These are phyloP conservation scores for Coleophora deauratella DNA, from an alignment of 2,888 invertebrate species.

Conservation along the genomic window DNA sequence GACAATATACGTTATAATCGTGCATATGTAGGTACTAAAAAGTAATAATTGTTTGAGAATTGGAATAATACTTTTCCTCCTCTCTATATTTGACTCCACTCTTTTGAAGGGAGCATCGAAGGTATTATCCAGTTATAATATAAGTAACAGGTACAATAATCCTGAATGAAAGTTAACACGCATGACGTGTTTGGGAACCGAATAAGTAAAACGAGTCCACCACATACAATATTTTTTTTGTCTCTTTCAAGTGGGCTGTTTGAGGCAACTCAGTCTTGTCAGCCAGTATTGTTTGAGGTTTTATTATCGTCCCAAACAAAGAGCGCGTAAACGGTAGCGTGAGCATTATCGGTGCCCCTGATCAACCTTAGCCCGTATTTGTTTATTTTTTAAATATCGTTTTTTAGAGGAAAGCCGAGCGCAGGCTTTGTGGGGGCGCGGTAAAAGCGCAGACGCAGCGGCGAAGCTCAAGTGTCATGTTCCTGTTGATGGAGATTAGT, in stretches of 20 bases:
- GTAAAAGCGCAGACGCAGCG: slow-evolving; percentile 33
- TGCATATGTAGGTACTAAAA: too few species aligned
- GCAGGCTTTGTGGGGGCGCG: slow-evolving; percentile 35
- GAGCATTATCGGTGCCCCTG: slow-evolving; percentile 61
- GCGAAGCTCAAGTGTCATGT: slow-evolving; percentile 38
- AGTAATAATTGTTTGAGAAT: too few species aligned
- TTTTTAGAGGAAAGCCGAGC: slow-evolving; percentile 33
- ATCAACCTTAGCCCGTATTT: slow-evolving; percentile 56
- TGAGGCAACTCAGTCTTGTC: slow-evolving; percentile 48
- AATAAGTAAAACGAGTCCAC: slow-evolving; percentile 46
- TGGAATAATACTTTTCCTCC: too few species aligned
- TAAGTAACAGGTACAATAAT: too few species aligned
- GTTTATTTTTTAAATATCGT: slow-evolving; percentile 38
- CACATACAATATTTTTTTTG: slow-evolving; percentile 35
- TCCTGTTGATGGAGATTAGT: slow-evolving; percentile 24
- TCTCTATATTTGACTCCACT: too few species aligned
- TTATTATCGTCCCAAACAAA: slow-evolving; percentile 64
- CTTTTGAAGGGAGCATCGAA: too few species aligned
- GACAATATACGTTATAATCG: too few species aligned
- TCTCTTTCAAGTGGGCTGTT: slow-evolving; percentile 53
- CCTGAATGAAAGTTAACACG: slow-evolving; percentile 7
- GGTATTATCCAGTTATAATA: too few species aligned
- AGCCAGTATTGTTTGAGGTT: slow-evolving; percentile 61
- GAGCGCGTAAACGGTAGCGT: slow-evolving; percentile 69
- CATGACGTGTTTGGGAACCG: slow-evolving; percentile 36